These are phyloP conservation scores for Bagarius yarrelli DNA, from an alignment of 2,113 vertebrate genomes.

Conservation along the genomic window DNA sequence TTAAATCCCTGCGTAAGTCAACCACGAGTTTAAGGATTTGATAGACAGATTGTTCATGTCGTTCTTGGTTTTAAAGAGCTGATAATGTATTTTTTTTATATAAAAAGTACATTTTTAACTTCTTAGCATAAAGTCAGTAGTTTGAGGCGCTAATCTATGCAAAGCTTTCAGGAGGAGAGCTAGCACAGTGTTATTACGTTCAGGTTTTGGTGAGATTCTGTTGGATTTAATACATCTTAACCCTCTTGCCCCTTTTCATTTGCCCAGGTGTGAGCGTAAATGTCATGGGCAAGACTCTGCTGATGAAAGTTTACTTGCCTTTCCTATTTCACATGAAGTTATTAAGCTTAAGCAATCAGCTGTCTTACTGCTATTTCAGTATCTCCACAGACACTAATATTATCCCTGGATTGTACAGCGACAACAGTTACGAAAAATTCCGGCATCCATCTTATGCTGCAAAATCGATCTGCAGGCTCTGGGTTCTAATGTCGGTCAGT, in stretches of 20 bases:
- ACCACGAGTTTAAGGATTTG: background rate
- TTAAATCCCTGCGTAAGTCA: background rate
- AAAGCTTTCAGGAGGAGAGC: constrained; percentile 29
- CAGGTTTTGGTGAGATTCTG: constrained; percentile 37
- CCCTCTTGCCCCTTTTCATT: constrained; percentile 43
- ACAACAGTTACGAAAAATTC: constrained; percentile 26
- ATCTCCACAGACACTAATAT: constrained; percentile 37
- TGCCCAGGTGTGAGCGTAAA: constrained; percentile 51
- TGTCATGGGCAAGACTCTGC: constrained; percentile 31
- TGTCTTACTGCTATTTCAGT: constrained; percentile 30
- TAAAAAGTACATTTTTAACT: background rate
- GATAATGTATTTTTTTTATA: background rate
- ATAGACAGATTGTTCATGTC: background rate
- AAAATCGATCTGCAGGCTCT: background rate
- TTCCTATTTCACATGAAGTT: constrained; percentile 39
- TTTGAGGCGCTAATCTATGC: constrained; percentile 33
- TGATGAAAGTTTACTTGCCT: constrained; percentile 40
- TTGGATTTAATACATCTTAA: constrained; percentile 46
- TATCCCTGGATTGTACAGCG: constrained; percentile 29
- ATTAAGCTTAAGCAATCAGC: constrained; percentile 45
- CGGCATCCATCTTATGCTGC: background rate
- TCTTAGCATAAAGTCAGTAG: constrained; percentile 15
- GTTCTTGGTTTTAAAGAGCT: background rate
- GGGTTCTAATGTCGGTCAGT: background rate
- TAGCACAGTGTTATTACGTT: constrained; percentile 33